Evolutionary conservation across 2,888 invertebrate species (phyloP), one percentile per base, ranked within the genome.

Genomic region (Caenorhabditis sp.): DNA sequence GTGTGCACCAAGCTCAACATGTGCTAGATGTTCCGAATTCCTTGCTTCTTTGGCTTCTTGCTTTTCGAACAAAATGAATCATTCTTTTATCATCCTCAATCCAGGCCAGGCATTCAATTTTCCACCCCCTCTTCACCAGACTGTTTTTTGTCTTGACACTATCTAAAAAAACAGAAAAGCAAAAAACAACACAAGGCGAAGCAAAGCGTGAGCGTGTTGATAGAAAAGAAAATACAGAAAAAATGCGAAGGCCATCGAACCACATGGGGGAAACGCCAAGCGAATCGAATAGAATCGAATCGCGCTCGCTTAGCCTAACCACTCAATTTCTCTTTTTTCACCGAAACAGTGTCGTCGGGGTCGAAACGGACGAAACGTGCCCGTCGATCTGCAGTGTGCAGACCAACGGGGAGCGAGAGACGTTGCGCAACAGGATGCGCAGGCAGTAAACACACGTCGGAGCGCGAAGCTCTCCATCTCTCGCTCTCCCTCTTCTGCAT

Each of bases 1-100:
- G 86, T 86, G 20, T 86, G 86, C 74, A 83, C 80, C 53, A 84
- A 86, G 58, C 62, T 84, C 26, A 11, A 22, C 15, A 69, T 79
- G 69, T 86, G 86, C 65, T 82, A 74, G 64, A 22, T 65, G 50
- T 20, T 15, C 22, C 13, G 22, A 9, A 44, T 68, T 68, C 55
- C n/a, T n/a, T n/a, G n/a, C n/a, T 37, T 22, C 13, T 9, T 32
- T 32, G 4, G 4, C 24, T 44, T 56, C 56, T 18, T 15, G n/a
- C n/a, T n/a, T n/a, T n/a, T n/a, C n/a, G n/a, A n/a, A n/a, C n/a
- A n/a, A n/a, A 47, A 47, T 47, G 47, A 40, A 40, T 15, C 40
- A 3, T 40, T 40, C 15, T 13, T 9, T 15, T 40, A 40, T 40
- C 40, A 40, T 15, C 13, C 40, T 15, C n/a, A n/a, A n/a, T n/a